Evolutionary conservation across 2,888 invertebrate genomes (phyloP), one percentile per base, ranked within the genome.

Genomic region (Aquatica leii): DNA sequence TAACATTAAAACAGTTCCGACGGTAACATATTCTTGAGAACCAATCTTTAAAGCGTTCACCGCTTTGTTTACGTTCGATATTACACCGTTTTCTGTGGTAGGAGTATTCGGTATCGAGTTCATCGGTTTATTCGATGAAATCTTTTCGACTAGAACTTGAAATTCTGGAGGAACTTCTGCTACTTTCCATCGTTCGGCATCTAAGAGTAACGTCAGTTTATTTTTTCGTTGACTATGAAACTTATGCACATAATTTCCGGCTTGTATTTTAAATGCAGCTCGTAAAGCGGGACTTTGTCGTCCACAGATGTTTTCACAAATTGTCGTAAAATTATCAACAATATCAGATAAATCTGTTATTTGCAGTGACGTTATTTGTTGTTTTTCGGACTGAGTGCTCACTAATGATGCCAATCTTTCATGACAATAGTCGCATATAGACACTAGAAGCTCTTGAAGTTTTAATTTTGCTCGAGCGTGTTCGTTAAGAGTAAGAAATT

Each of bases 121-220:
- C 48, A 78, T 74, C 14, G 83, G 81, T 50, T 82, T 82, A 11
- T 82, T 81, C 3, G 75, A 76, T 0, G 85, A 84, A 74, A 94
- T 59, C 43, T 68, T 86, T 78, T 90, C 88, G 34, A 96, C 90
- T 64, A 97, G 86, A 71, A 88, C 86, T 82, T 98, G 98, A 78
- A 97, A 92, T 78, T 95, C 94, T 69, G 86, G 84, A 0, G 97
- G 94, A 53, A 98, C 94, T 75, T 97, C 95, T 2, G 95, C 93
- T 72, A 92, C 89, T 76, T 93, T 95, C 98, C 98, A 98, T 64
- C 93, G 85, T 81, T 98, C 98, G 67, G 89, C 89, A 78, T 97
- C 97, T 46, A 98, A 84, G 35, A 96, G 86, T 65, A 93, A 81
- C 41, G 91, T 91, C 56, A 98, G 83, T 81, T 96, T 95, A 54